Evolutionary conservation across 1,140 invertebrate species (phyloP), one percentile per base, ranked within the genome.

Genomic region (Stegodyphus dumicola): DNA sequence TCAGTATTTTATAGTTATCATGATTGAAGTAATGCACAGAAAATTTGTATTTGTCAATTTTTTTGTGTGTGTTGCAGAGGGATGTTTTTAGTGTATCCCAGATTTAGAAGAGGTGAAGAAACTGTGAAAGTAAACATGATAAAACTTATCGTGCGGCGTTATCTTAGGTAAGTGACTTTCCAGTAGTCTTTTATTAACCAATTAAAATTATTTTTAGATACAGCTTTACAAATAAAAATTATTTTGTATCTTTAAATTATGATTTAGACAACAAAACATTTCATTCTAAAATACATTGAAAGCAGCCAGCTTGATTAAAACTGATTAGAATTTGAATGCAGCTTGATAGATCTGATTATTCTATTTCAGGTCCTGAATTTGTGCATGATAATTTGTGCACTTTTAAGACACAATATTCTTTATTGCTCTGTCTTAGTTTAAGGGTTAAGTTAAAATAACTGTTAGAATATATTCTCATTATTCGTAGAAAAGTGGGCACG

Each of bases 81-180:
- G 4, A 18, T 85, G 7, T 10, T 85, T 18, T 60, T 85, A 60
- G 73, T 70, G 6, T 85, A 85, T 56, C 81, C 81, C 1, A 52
- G 81, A 85, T 85, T 85, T 18, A 49, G 81, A 15, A 76, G 71
- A 76, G 52, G n/a, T 49, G 1, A 67, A 56, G 77, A 85, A 51
- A 11, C 67, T 2, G 73, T 76, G 0, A n/a, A 85, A 6, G 33
- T 85, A 17, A 76, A 77, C 69, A 48, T 85, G 2, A 54, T 85
- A 3, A 76, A 85, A 60, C n/a, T 85, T 13, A 69, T 85, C 17
- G 7, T 85, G 0, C 74, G 81, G 17, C 53, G 81, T 33, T 85
- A 85, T 18, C 67, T 85, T 5, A 85, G 81, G 81, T 85, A 76
- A 74, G 10, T 67, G 6, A 6, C 56, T 15, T 60, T 9, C 15